Evolutionary conservation across 2,797 vertebrate genomes (phyloP).

Genomic region (Ammospiza maritima): DNA sequence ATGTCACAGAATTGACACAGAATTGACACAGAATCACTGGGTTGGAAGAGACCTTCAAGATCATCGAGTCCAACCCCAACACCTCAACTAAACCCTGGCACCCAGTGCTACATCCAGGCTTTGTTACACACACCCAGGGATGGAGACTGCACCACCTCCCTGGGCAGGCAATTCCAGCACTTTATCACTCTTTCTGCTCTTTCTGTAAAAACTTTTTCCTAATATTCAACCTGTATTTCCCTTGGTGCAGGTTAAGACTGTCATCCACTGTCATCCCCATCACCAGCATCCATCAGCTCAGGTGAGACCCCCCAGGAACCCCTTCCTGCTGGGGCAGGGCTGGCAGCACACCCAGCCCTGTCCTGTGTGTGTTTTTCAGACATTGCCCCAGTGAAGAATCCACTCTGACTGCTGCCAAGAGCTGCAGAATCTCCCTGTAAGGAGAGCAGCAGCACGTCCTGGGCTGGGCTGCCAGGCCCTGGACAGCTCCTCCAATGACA

Average conservation of each 20-base stretch:
- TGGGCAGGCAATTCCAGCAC: fast-evolving
- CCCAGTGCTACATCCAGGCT: neutral
- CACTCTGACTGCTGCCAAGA: neutral
- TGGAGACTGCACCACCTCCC: neutral
- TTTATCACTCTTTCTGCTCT: neutral
- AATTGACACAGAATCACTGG: neutral
- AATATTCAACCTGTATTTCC: neutral
- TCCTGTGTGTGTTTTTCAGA: neutral
- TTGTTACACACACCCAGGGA: neutral
- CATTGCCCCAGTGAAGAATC: neutral
- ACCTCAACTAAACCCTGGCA: neutral
- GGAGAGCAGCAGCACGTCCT: neutral
- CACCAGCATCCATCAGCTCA: neutral
- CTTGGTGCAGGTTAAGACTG: neutral
- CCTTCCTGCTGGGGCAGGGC: neutral
- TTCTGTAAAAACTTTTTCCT: neutral
- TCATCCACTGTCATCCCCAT: neutral
- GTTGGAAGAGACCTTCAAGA: neutral
- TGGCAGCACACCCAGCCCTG: neutral
- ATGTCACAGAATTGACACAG: neutral
- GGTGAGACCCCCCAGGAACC: neutral
- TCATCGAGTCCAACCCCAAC: neutral
- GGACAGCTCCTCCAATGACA: neutral
- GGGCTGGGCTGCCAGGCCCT: neutral
- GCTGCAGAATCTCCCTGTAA: constrained; percentile 4